Evolutionary conservation across 2,113 vertebrate species (phyloP), one percentile per base, ranked within the genome.

Genomic region (Phrynosoma blainvillii): DNA sequence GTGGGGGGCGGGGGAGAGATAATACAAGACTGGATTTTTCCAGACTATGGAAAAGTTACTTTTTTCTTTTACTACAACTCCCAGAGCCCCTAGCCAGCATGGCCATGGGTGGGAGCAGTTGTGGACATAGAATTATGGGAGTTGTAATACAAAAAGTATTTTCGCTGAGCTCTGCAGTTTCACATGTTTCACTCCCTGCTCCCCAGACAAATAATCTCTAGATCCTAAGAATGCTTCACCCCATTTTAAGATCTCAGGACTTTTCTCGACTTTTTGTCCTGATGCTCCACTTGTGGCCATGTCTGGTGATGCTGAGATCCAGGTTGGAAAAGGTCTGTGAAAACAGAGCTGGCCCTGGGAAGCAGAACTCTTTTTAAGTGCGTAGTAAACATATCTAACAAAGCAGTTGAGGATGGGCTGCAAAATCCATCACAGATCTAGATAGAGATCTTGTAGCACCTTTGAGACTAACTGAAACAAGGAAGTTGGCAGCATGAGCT

Each of bases 341-440:
- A 91, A 71, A 0, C 91, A 90, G 92, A 75, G 0, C 14, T 0
- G 56, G 85, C 73, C 11, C 1, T 5, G 20, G 40, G 47, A 47
- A 47, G 47, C 47, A 47, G 47, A 47, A 47, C 47, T 47, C 47
- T 32, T 20, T n/a, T 65, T 62, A 8, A 7, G 7, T 40, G 54
- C 89, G 90, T 40, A 82, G 85, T 0, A 25, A 47, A 40, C 68
- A 75, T 79, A 1, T 42, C 56, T 23, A 74, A 84, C 81, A 88
- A 88, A 87, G 16, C 11, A 32, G 79, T 0, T 54, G 13, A 83
- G 36, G 68, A 7, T 65, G 21, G 76, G 0, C 78, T 0, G 10
- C 0, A 0, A 79, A 42, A 89, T 66, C 81, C 68, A 81, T 59
- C 0, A 54, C 47, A 62, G 4, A 0, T 0, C 0, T 23, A 81